Conservation (phyloP, 64 coral and sea anemone species). For the Acropora yongei region DNA sequence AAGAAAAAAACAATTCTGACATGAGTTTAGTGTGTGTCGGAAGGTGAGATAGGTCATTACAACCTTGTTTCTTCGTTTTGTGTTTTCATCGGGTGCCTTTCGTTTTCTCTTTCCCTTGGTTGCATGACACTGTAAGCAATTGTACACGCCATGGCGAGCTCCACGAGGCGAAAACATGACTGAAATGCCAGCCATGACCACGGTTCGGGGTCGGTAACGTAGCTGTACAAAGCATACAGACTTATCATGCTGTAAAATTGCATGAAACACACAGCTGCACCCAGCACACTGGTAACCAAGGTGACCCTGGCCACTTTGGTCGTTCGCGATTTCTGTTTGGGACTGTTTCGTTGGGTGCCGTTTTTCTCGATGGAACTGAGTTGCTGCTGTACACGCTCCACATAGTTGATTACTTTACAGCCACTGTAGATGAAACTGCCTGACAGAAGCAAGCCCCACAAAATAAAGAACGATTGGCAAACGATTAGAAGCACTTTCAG, state of each 20-base stretch:
- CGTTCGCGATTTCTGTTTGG: not conserved
- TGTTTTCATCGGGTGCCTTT: too few species aligned
- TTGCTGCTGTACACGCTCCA: conserved; percentile 18
- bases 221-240: conserved; percentile 55
- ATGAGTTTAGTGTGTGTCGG: too few species aligned
- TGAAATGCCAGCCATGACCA: conserved; percentile 71
- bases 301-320: conserved; percentile 70
- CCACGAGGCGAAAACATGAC: conserved; percentile 62
- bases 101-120: not conserved
- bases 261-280: conserved; percentile 34
- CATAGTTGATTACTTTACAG: conserved; percentile 44
- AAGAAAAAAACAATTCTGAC: too few species aligned
- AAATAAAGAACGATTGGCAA: conserved; percentile 71
- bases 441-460: conserved; percentile 59
- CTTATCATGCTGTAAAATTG: conserved; percentile 59
- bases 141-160: conserved; percentile 58
- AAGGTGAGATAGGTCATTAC: too few species aligned
- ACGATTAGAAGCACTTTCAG: conserved; percentile 19
- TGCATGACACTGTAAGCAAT: conserved; percentile 70
- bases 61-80: too few species aligned
- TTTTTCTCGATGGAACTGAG: conserved; percentile 5
- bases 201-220: conserved; percentile 14
- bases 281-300: conserved; percentile 39
- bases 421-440: conserved; percentile 73
- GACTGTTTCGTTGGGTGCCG: not conserved